Conservation (phyloP, 1,140 invertebrate genomes). For the Philotrypesis tridentata region DNA sequence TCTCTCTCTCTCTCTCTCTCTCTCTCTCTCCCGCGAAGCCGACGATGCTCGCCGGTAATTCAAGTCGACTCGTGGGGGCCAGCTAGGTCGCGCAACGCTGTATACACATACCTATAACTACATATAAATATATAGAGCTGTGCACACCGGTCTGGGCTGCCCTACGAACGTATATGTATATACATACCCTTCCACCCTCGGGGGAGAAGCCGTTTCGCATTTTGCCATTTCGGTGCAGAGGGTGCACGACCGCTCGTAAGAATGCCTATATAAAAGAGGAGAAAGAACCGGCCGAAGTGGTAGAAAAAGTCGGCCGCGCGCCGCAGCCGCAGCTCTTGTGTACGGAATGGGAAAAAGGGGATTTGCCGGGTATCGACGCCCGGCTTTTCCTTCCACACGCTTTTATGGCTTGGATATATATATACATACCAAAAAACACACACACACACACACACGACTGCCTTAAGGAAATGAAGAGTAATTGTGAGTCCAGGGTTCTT, state of each 20-base stretch:
- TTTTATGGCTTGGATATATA: too few species aligned
- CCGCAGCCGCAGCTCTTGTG: neutral
- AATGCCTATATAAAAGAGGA: neutral
- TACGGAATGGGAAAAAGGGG: neutral
- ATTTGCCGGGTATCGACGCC: neutral
- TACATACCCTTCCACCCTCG: neutral
- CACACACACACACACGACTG: too few species aligned
- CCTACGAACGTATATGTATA: neutral
- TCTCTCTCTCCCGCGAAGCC: neutral
- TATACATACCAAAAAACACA: too few species aligned
- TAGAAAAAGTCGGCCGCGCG: neutral
- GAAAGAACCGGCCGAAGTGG: neutral
- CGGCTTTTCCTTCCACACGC: neutral
- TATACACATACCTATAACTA: too few species aligned
- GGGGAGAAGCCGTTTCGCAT: neutral
- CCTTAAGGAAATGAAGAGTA: too few species aligned
- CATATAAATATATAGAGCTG: neutral
- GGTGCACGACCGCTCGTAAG: neutral
- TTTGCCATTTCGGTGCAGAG: neutral
- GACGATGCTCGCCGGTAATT: neutral
- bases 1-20: conserved; percentile 9
- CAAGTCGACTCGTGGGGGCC: neutral
- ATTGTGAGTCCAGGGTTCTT: too few species aligned
- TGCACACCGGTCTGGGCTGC: too few species aligned
- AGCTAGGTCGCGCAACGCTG: neutral